phyloP scores from a whole-genome alignment of 2,888 invertebrate genomes.

The Trissolcus brochymenae region DNA sequence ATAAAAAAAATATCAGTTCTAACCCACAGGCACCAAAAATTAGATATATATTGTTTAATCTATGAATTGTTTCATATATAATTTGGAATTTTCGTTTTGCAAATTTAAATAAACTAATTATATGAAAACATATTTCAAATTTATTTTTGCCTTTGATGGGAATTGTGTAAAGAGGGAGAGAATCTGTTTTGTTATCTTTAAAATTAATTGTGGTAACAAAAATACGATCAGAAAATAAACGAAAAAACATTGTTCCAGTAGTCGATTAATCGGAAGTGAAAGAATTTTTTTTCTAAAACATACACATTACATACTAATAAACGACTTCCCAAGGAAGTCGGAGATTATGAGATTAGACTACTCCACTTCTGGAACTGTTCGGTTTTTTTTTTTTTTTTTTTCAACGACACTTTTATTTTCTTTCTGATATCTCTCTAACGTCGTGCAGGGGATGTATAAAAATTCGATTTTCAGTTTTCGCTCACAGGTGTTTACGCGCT shows the following conservation, averaged over 20 bases:
- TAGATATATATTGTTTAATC: too few species aligned
- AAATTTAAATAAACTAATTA: too few species aligned
- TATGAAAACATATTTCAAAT: too few species aligned
- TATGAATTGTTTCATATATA: too few species aligned
- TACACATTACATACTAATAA: slow-evolving; percentile 71
- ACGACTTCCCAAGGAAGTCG: slow-evolving; percentile 76
- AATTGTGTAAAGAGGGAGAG: too few species aligned
- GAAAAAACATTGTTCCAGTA: slow-evolving; percentile 10
- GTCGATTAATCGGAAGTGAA: slow-evolving; percentile 13
- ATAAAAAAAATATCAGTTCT: too few species aligned
- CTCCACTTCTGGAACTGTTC: slow-evolving; percentile 58
- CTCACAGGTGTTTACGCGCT: slow-evolving; percentile 69
- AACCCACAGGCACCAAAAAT: too few species aligned
- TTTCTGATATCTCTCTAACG: slow-evolving; percentile 21
- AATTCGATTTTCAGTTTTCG: slow-evolving; percentile 36
- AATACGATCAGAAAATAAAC: neutral
- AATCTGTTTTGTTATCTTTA: too few species aligned
- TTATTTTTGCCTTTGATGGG: too few species aligned
- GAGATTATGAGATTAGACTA: slow-evolving; percentile 75
- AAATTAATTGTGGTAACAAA: too few species aligned
- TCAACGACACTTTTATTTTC: slow-evolving; percentile 33
- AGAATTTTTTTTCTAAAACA: slow-evolving; percentile 59
- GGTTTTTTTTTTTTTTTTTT: slow-evolving; percentile 40
- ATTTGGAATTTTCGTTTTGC: too few species aligned
- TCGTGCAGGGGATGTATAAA: slow-evolving; percentile 2